Conservation (phyloP, 2,888 invertebrate genomes). For the Caenorhabditis uteleia region DNA sequence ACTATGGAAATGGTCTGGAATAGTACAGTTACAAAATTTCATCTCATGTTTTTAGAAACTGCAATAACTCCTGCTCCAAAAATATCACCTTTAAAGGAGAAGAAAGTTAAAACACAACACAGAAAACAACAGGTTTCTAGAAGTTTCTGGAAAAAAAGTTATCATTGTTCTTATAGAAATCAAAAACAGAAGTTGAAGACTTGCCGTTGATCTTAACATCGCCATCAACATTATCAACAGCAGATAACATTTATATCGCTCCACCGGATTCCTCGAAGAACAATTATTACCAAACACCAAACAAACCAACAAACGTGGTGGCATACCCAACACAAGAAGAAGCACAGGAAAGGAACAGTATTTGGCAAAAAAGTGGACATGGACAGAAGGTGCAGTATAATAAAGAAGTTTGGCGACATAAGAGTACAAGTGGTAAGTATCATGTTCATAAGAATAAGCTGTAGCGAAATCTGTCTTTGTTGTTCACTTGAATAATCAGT, state of each 20-base stretch:
- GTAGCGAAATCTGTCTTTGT: background rate
- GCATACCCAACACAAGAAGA: conserved; percentile 24
- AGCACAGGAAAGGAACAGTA: conserved; percentile 17
- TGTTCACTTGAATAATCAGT: background rate
- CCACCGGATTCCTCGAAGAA: too few relatives aligned
- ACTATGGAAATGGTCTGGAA: conserved; percentile 23
- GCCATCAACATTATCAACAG: conserved; percentile 20
- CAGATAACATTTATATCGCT: conserved; percentile 38
- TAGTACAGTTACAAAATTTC: background rate
- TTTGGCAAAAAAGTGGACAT: conserved; percentile 31
- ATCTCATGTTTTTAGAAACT: conserved; percentile 13
- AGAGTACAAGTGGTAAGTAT: conserved; percentile 19
- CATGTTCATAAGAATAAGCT: background rate
- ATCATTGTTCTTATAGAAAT: conserved; percentile 8
- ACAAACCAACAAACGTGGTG: conserved; percentile 18
- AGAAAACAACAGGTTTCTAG: conserved; percentile 1
- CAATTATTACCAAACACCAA: too few relatives aligned
- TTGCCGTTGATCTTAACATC: conserved; percentile 27
- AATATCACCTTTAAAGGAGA: conserved; percentile 8
- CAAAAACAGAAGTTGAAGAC: conserved; percentile 35
- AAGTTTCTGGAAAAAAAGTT: background rate
- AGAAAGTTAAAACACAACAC: conserved; percentile 20
- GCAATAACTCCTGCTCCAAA: background rate
- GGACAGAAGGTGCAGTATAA: conserved; percentile 39
- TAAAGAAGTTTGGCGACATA: conserved; percentile 43